Evolutionary conservation across 2,888 invertebrate species (phyloP).

Genomic region (Ernsta delagoae): DNA sequence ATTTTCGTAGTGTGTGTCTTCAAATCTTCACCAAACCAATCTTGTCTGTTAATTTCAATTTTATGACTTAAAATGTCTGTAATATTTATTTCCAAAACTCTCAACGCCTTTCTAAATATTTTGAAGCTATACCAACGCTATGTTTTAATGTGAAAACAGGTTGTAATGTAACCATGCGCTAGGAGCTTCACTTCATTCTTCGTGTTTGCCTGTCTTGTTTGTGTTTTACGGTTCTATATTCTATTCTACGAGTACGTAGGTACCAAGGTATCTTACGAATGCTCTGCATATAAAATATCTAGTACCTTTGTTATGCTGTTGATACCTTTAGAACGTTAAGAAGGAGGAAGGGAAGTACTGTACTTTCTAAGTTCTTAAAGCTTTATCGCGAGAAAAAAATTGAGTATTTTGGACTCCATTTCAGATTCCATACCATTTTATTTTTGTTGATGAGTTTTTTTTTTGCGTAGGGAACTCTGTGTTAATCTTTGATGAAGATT

Average conservation of each 20-base stretch:
- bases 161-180: conserved; percentile 15
- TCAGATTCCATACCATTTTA: too few species aligned
- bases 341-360: too few species aligned
- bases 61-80: not conserved
- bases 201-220: not conserved
- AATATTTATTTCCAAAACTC: not conserved
- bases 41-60: too few species aligned
- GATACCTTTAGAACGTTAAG: too few species aligned
- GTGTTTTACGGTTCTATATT: not conserved
- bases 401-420: too few species aligned
- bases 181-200: conserved; percentile 3
- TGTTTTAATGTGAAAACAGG: conserved; percentile 17
- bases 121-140: not conserved
- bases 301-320: too few species aligned
- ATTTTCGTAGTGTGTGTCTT: not conserved
- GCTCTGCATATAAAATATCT: too few species aligned
- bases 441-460: too few species aligned
- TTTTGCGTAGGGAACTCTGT: too few species aligned
- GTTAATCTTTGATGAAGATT: not conserved
- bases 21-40: not conserved
- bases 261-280: too few species aligned
- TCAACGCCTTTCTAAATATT: not conserved
- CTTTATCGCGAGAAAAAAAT: too few species aligned
- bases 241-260: too few species aligned
- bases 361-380: not conserved